Evolutionary conservation across 2,113 vertebrate genomes (phyloP).

Genomic region (Hyla sarda): DNA sequence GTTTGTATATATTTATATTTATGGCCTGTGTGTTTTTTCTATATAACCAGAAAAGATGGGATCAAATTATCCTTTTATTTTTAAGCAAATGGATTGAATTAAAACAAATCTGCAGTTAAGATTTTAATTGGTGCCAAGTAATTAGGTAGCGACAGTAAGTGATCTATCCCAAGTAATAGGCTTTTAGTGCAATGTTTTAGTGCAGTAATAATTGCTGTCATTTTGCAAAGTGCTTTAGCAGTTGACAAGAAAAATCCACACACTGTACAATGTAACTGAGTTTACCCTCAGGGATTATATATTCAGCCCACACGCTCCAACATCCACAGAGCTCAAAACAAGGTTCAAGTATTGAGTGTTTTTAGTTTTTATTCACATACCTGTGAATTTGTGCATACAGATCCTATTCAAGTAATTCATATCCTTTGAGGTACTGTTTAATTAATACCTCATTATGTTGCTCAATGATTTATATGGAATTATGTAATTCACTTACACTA

Average conservation of each 20-base stretch:
- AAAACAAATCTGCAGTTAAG: constrained; percentile 61
- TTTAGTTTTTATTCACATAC: background rate
- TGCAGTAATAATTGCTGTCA: constrained; percentile 59
- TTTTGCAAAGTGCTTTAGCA: constrained; percentile 52
- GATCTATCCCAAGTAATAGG: constrained; percentile 66
- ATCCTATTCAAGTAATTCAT: background rate
- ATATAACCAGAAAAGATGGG: background rate
- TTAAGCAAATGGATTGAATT: constrained; percentile 59
- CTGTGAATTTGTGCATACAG: background rate
- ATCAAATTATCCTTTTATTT: constrained; percentile 52
- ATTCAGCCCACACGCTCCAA: constrained; percentile 29
- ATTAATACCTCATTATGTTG: background rate
- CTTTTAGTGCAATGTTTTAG: constrained; percentile 64
- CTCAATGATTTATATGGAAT: background rate
- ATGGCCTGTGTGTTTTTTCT: background rate
- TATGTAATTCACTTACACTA: too few relatives aligned
- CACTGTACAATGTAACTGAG: constrained; percentile 44
- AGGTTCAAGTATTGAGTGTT: background rate
- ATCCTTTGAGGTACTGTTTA: background rate
- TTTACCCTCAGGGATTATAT: constrained; percentile 20
- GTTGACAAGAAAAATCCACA: constrained; percentile 56
- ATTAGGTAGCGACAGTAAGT: constrained; percentile 68
- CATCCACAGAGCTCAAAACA: background rate
- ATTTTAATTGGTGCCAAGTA: constrained; percentile 70
- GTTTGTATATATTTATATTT: background rate